Conservation (phyloP, 2,797 vertebrate species). For the Serranus cabrilla region DNA sequence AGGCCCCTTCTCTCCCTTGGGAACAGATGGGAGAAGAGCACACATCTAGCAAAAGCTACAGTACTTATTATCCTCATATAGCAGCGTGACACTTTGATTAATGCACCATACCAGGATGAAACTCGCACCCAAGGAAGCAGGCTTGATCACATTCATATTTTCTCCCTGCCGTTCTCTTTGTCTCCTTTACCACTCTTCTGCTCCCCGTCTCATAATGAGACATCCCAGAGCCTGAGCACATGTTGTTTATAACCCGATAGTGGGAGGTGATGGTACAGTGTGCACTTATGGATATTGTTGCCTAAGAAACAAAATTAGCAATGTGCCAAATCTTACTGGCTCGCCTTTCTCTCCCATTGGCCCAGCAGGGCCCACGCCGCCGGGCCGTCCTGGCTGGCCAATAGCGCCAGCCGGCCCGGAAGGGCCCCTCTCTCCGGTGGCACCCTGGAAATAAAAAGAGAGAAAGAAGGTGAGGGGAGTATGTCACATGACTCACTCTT, state of each 20-base stretch:
- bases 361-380: constrained; percentile 87
- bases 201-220: constrained; percentile 53
- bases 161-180: constrained; percentile 2
- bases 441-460: constrained; percentile 82
- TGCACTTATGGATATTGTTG: constrained; percentile 27
- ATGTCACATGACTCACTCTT: constrained; percentile 56
- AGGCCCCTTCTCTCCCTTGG: constrained; percentile 91
- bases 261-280: constrained; percentile 50
- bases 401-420: constrained; percentile 91
- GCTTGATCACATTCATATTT: constrained; percentile 37
- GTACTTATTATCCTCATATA: constrained; percentile 43
- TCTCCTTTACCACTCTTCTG: constrained; percentile 33
- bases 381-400: constrained; percentile 91
- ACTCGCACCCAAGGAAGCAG: constrained; percentile 32
- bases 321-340: constrained; percentile 85
- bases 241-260: constrained; percentile 56
- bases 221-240: constrained; percentile 44
- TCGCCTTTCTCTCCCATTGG: constrained; percentile 93
- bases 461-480: constrained; percentile 50
- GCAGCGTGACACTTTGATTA: constrained; percentile 49
- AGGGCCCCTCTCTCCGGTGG: constrained; percentile 91
- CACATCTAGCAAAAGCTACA: constrained; percentile 44
- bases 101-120: constrained; percentile 36
- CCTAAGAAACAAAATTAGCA: constrained; percentile 47
- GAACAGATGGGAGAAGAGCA: constrained; percentile 53